These are phyloP conservation scores for Amphimedon queenslandica DNA, from an alignment of 37 sponge, comb jelly and placozoan genomes.

Conservation along the genomic window DNA sequence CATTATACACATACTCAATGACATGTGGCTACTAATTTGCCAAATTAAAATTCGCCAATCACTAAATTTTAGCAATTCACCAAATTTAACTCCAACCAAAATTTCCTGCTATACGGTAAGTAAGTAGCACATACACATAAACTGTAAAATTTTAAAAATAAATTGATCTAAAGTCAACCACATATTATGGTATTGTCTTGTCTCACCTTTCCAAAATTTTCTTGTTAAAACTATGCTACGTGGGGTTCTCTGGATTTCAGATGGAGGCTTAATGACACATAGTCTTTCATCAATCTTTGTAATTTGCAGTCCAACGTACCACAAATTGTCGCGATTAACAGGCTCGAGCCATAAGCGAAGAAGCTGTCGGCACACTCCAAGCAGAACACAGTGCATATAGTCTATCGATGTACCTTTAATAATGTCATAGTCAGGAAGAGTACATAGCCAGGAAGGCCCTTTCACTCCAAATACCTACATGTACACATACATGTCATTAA, in stretches of 20 bases:
- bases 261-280: slow-evolving; percentile 25
- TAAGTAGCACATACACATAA: too few relatives aligned
- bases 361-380: slow-evolving; percentile 33
- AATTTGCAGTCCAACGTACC: slow-evolving; percentile 26
- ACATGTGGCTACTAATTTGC: too few relatives aligned
- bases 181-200: not conserved
- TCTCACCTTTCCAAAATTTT: too few relatives aligned
- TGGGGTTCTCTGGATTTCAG: slow-evolving; percentile 26
- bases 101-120: too few relatives aligned
- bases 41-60: too few relatives aligned
- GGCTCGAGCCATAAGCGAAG: slow-evolving; percentile 34
- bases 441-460: slow-evolving; percentile 25
- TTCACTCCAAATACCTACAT: slow-evolving; percentile 45
- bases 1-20: too few relatives aligned
- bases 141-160: too few relatives aligned
- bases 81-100: too few relatives aligned
- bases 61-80: too few relatives aligned
- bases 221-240: too few relatives aligned
- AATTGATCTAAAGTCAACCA: too few relatives aligned
- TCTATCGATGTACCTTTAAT: slow-evolving; percentile 27
- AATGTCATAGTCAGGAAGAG: slow-evolving; percentile 27
- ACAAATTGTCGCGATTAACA: slow-evolving; percentile 5
- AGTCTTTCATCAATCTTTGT: slow-evolving; percentile 3
- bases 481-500: not conserved
- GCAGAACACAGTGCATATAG: slow-evolving; percentile 42